These are phyloP conservation scores for Patella vulgata DNA, from an alignment of 1,140 invertebrate genomes.

Conservation along the genomic window DNA sequence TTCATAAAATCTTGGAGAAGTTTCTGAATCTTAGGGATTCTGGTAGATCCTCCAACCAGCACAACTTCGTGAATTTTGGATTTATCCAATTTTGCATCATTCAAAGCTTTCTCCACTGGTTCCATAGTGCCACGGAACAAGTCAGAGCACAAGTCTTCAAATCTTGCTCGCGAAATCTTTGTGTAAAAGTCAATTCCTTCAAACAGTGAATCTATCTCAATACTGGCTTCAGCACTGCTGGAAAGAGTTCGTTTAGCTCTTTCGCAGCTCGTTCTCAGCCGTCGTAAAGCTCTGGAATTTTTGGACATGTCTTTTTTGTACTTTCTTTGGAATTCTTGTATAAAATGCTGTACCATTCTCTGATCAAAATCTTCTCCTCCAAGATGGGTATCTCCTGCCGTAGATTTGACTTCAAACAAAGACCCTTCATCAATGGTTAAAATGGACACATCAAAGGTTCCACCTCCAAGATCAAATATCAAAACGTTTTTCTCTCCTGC, in stretches of 20 bases:
- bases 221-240: conserved; percentile 59
- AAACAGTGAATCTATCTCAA: conserved; percentile 81
- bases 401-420: conserved; percentile 78
- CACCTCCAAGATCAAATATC: conserved; percentile 60
- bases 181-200: conserved; percentile 74
- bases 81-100: conserved; percentile 95
- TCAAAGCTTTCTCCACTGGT: conserved; percentile 92
- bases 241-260: conserved; percentile 69
- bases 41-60: conserved; percentile 95
- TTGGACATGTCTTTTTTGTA: conserved; percentile 54
- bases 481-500: conserved; percentile 53
- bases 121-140: conserved; percentile 88
- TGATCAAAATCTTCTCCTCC: conserved; percentile 60
- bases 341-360: conserved; percentile 56
- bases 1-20: conserved; percentile 84
- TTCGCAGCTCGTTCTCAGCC: conserved; percentile 77
- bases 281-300: conserved; percentile 54
- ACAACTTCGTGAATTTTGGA: conserved; percentile 93
- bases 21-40: conserved; percentile 97
- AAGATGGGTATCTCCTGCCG: conserved; percentile 70
- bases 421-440: conserved; percentile 53
- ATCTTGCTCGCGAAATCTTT: conserved; percentile 64
- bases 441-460: conserved; percentile 57
- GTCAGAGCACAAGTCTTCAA: conserved; percentile 82
- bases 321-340: conserved; percentile 61